Conservation (phyloP, 2,113 vertebrate species). For the Martes martes region DNA sequence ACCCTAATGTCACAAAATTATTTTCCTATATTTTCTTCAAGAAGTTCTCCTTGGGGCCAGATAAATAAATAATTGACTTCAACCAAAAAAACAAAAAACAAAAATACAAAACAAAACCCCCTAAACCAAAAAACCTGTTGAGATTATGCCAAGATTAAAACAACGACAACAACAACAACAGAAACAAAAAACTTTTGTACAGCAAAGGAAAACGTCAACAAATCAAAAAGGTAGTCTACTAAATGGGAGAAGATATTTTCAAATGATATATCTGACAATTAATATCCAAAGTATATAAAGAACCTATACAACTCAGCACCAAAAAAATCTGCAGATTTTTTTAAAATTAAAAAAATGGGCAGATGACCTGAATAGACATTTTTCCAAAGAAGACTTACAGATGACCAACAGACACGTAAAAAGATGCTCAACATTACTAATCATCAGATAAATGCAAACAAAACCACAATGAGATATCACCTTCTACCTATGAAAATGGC, state of each 20-base stretch:
- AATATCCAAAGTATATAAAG: background rate
- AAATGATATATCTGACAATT: background rate
- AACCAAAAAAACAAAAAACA: background rate
- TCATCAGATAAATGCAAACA: background rate
- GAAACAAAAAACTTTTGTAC: background rate
- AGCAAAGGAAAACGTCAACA: background rate
- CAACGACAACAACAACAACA: no score
- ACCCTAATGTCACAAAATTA: background rate
- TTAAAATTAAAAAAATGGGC: background rate
- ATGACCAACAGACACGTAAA: background rate
- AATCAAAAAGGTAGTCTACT: background rate
- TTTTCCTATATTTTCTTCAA: background rate
- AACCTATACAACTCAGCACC: background rate
- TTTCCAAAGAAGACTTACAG: background rate
- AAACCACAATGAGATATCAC: background rate
- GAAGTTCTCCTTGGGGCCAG: background rate
- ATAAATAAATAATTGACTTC: background rate
- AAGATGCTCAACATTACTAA: background rate
- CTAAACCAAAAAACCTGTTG: background rate
- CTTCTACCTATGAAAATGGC: background rate
- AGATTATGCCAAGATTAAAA: background rate
- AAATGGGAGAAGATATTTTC: background rate
- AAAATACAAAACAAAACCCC: no score
- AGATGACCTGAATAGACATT: background rate
- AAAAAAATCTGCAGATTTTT: background rate